A percentile compares a stretch with the other conserved stretches of the same genome.
phyloP scores from a whole-genome alignment of 2,113 vertebrate species.

The Macaca nemestrina region DNA sequence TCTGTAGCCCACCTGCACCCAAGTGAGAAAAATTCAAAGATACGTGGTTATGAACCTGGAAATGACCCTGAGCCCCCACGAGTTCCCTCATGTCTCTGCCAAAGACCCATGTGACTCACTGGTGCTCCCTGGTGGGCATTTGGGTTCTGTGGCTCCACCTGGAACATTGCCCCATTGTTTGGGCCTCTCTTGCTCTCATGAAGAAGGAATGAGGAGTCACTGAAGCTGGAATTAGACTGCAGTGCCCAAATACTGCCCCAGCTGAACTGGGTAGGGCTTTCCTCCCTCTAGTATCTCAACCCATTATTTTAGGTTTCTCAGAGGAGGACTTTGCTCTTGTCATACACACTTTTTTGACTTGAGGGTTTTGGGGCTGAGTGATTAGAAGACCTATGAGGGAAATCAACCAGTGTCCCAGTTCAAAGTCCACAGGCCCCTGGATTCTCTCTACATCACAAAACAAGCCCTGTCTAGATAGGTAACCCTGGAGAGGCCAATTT shows the following conservation, averaged over 20 bases:
- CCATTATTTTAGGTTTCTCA: neutral
- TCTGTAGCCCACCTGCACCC: neutral
- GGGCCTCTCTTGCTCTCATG: neutral
- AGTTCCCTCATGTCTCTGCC: neutral
- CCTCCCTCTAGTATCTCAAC: neutral
- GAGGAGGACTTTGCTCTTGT: neutral
- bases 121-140: neutral
- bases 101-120: neutral
- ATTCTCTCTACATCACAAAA: neutral
- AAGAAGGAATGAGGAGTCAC: neutral
- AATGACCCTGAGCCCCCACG: neutral
- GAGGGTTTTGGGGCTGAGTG: neutral
- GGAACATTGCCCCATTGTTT: neutral
- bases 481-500: neutral
- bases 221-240: neutral
- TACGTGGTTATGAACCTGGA: neutral
- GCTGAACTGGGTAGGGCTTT: neutral
- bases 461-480: neutral
- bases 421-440: neutral
- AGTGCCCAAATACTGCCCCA: neutral
- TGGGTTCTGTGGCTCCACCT: neutral
- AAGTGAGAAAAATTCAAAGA: neutral
- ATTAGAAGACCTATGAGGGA: neutral
- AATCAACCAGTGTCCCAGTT: neutral
- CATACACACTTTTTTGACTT: neutral